Evolutionary conservation across 2,888 invertebrate species (phyloP), one percentile per base, ranked within the genome.

Genomic region (Tiphia femorata): DNA sequence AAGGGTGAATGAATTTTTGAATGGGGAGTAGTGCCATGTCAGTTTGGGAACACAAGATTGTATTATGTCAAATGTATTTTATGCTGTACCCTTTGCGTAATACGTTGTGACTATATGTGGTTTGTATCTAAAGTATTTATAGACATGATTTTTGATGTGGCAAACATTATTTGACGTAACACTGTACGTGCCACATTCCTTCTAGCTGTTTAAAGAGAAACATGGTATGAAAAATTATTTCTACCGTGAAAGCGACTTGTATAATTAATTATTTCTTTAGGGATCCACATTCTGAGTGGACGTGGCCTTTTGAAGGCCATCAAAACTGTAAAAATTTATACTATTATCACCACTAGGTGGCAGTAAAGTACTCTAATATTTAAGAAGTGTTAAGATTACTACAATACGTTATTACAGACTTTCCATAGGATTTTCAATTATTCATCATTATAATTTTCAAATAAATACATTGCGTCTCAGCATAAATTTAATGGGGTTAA

Each of bases 201-300:
- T 37, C 14, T 53, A 52, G 50, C 49, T 41, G 49, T 60, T 52
- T 58, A 53, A 40, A 38, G 49, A 54, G 48, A 29, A 30, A 52
- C n/a, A n/a, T n/a, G n/a, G n/a, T 54, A 49, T 60, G 61, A 58
- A 54, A 66, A 58, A 67, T 57, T 27, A 33, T 65, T 55, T 59
- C 48, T 43, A 30, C 57, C 40, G 29, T 23, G 49, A 55, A 43
- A 50, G 25, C 30, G 48, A 38, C 33, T 57, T 17, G 37, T 46
- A 50, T 55, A 62, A 53, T 33, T 43, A 58, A 49, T 29, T 27
- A 43, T 68, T 42, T 46, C 50, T 56, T 58, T 52, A 58, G 14
- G 30, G 53, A 20, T 55, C 49, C 48, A 37, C 40, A 38, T 47
- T 56, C 49, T 58, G 37, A 49, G 60, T 37, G 48, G 49, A 54